Percentiles rank a stretch among this genome's conserved stretches.
Conservation (phyloP, 2,888 invertebrate genomes). For the Epirrhoe alternata region DNA sequence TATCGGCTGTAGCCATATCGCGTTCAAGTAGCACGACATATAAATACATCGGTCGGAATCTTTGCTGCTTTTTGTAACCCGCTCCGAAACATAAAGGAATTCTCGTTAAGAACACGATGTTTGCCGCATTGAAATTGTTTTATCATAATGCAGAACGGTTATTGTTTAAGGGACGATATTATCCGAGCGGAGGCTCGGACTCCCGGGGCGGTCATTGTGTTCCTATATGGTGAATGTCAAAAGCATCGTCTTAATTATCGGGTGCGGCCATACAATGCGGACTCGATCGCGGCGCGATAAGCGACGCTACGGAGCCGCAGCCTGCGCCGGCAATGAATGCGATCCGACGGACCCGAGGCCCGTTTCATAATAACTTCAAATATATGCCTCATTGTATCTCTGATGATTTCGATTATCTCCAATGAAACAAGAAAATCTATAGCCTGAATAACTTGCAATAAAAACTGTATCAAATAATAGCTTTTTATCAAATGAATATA, state of each 20-base stretch:
- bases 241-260: conserved; percentile 85
- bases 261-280: conserved; percentile 82
- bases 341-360: conserved; percentile 60
- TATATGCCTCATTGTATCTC: conserved; percentile 80
- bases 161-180: conserved; percentile 82
- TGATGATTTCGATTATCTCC: conserved; percentile 79
- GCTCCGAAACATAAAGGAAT: conserved; percentile 61
- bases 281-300: conserved; percentile 83
- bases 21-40: conserved; percentile 36
- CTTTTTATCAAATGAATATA: conserved; percentile 12
- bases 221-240: conserved; percentile 85
- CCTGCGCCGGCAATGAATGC: conserved; percentile 67
- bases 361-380: conserved; percentile 81
- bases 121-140: conserved; percentile 81
- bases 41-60: conserved; percentile 58
- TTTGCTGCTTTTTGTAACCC: conserved; percentile 53
- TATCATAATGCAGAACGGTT: conserved; percentile 81
- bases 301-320: conserved; percentile 67
- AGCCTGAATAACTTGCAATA: conserved; percentile 51
- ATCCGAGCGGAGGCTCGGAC: conserved; percentile 71
- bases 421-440: conserved; percentile 73
- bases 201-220: conserved; percentile 84
- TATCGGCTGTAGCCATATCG: conserved; percentile 36
- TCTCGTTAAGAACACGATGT: conserved; percentile 80
- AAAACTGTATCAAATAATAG: conserved; percentile 40